Percentiles rank a stretch among this genome's conserved stretches.
These are phyloP conservation scores for Drosophila trapezifrons DNA, from an alignment of 1,140 invertebrate genomes.

Conservation along the genomic window DNA sequence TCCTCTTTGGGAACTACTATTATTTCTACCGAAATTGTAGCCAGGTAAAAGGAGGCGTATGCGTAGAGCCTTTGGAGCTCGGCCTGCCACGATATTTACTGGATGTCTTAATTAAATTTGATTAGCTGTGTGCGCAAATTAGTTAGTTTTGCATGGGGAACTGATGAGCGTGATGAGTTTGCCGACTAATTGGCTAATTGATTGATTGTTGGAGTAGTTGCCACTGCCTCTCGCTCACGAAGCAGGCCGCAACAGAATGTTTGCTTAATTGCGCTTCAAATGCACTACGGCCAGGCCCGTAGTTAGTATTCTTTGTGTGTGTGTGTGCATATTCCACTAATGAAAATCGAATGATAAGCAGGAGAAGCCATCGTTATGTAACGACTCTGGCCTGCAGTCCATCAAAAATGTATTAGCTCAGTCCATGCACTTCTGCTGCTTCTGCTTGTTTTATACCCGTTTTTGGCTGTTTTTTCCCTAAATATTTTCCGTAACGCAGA, in stretches of 20 bases:
- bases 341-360: constrained; percentile 41
- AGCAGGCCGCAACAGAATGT: constrained; percentile 29
- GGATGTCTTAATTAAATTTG: constrained; percentile 82
- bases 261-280: constrained; percentile 62
- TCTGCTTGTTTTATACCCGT: constrained; percentile 19
- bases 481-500: constrained; percentile 49
- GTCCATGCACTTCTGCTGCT: neutral
- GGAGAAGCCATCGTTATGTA: too few species aligned
- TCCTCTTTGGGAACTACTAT: neutral
- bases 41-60: constrained; percentile 38
- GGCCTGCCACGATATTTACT: constrained; percentile 50
- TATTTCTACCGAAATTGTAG: constrained; percentile 4
- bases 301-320: constrained; percentile 48
- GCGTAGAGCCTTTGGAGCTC: constrained; percentile 29
- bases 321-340: constrained; percentile 40
- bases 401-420: constrained; percentile 60
- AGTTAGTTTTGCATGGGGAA: constrained; percentile 72
- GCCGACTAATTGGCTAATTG: constrained; percentile 76
- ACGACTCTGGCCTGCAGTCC: constrained; percentile 13
- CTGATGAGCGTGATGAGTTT: constrained; percentile 69
- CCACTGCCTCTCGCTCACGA: constrained; percentile 4
- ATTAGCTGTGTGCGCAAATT: constrained; percentile 78
- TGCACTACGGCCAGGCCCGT: constrained; percentile 11
- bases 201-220: constrained; percentile 67
- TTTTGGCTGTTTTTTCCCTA: constrained; percentile 1